These are phyloP conservation scores for Odontocolon sp. DNA, from an alignment of 2,888 invertebrate genomes.

Conservation along the genomic window DNA sequence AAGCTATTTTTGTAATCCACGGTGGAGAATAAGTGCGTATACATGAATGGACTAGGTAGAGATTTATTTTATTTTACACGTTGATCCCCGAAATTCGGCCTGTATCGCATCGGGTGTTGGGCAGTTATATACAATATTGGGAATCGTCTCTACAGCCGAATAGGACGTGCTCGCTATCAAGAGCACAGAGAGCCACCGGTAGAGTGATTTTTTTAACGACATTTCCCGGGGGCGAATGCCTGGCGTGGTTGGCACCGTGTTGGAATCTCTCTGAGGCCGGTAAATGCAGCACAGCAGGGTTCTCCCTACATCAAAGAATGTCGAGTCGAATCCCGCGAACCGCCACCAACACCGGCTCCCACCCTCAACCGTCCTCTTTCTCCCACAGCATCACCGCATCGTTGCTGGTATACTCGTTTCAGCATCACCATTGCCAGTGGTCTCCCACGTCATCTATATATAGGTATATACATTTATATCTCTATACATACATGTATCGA, in stretches of 20 bases:
- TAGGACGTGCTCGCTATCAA: no score
- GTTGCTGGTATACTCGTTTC: constrained; percentile 27
- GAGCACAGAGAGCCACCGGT: neutral
- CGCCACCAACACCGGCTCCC: neutral
- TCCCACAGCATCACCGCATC: no score
- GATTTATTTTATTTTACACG: no score
- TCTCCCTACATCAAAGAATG: constrained; percentile 70
- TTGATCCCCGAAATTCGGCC: no score
- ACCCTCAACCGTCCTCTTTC: constrained; percentile 20
- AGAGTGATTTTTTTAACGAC: constrained; percentile 42
- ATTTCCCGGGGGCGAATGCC: constrained; percentile 64
- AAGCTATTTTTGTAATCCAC: no score
- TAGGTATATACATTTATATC: no score
- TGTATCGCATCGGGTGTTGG: no score
- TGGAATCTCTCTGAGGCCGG: constrained; percentile 68
- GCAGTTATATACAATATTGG: neutral
- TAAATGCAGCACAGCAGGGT: constrained; percentile 62
- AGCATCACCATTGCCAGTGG: constrained; percentile 35
- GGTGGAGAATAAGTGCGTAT: no score
- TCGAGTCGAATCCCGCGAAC: constrained; percentile 50
- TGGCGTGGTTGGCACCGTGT: constrained; percentile 59
- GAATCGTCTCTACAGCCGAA: no score
- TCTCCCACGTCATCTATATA: constrained; percentile 12
- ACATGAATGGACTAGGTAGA: no score
- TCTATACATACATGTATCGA: constrained; percentile 59